Conservation (phyloP, 2,888 invertebrate genomes). For the Chaetogeoica ovagalla region DNA sequence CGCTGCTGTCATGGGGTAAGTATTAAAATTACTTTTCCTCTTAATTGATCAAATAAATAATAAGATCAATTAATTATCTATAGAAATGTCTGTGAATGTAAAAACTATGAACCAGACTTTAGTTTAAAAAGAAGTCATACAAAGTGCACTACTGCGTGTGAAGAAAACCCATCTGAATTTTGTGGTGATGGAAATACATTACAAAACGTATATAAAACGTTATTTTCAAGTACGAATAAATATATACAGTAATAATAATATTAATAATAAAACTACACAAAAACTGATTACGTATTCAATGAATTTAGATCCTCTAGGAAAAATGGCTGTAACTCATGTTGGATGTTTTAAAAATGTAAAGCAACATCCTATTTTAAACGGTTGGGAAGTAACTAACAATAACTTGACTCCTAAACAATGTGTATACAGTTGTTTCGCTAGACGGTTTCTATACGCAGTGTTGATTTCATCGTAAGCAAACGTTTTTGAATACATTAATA, state of each 20-base stretch:
- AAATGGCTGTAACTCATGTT: not conserved
- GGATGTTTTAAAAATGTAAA: not conserved
- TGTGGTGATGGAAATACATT: not conserved
- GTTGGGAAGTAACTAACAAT: not conserved
- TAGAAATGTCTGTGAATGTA: conserved; percentile 16
- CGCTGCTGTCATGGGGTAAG: not conserved
- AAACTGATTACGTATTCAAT: not conserved
- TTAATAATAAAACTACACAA: not conserved
- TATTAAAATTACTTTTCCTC: not conserved
- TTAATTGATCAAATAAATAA: not conserved
- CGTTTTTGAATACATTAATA: too few relatives aligned
- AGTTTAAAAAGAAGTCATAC: conserved; percentile 7
- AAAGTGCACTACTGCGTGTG: not conserved
- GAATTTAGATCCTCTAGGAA: not conserved
- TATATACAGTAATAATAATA: not conserved
- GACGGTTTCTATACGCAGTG: not conserved
- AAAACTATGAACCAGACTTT: not conserved
- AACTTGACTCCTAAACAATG: not conserved
- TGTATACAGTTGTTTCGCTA: conserved; percentile 4
- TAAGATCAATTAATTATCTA: not conserved
- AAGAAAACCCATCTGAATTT: conserved; percentile 11
- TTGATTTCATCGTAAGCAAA: not conserved
- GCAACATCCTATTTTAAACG: not conserved
- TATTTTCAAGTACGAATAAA: not conserved
- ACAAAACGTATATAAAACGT: not conserved